Evolutionary conservation across 2,888 invertebrate genomes (phyloP), one percentile per base, ranked within the genome.

Genomic region (Timandra comae): DNA sequence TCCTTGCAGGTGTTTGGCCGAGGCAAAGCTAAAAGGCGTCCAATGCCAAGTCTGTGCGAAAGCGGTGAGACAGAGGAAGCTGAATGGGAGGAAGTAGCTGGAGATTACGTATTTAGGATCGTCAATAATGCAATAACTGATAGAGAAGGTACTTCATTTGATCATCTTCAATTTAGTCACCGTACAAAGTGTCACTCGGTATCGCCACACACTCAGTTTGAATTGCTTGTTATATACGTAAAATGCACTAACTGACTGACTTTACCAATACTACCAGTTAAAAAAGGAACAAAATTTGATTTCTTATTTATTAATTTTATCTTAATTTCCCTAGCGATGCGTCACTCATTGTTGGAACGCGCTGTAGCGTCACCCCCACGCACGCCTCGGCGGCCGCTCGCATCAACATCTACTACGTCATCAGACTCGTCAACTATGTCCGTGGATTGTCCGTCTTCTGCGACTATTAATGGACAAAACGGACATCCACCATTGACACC

Each of bases 101-200:
- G 88, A 9, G 95, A 96, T 68, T 96, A 95, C 68, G 97, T 97
- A 30, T 97, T 97, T 80, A 88, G 97, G 38, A 95, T 97, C 46
- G 91, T 96, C 24, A 92, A 91, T 65, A 92, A 92, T 53, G 88
- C 88, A 27, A 85, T 86, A 33, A 89, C 89, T 33, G 92, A 91
- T 60, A 89, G 91, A 64, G 91, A 92, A 72, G 84, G 92, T 91
- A 78, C n/a, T n/a, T n/a, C n/a, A n/a, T n/a, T n/a, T n/a, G n/a
- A n/a, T n/a, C n/a, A n/a, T n/a, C n/a, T n/a, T n/a, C n/a, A n/a
- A n/a, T n/a, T n/a, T n/a, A n/a, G n/a, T n/a, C n/a, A n/a, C n/a
- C n/a, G n/a, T n/a, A n/a, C n/a, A n/a, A n/a, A n/a, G n/a, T n/a
- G n/a, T n/a, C n/a, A n/a, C n/a, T n/a, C n/a, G n/a, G n/a, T n/a